Evolutionary conservation across 2,888 invertebrate species (phyloP), one percentile per base, ranked within the genome.

Genomic region (Periphyllus acericola): DNA sequence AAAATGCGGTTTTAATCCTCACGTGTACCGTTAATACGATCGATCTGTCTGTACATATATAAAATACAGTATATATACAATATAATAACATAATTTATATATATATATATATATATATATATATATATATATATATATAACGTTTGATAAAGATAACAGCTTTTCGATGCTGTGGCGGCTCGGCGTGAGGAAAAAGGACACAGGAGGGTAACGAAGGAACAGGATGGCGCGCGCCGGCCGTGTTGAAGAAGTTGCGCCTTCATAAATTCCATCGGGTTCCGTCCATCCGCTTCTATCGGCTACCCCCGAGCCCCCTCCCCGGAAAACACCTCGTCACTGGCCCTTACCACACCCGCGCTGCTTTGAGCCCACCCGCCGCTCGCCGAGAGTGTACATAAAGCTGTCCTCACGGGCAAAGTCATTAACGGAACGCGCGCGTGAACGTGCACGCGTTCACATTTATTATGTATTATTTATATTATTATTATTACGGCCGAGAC

Each of bases 381-480:
- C 60, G 60, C 0, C 60, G 25, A 21, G 36, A 46, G 21, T 14
- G 9, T 40, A 52, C 21, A 75, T 83, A 60, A 83, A 60, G 46
- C 72, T 36, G 74, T 84, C 75, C 76, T 60, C 75, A 46, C 14
- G 76, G 74, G 3, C 46, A 32, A 76, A 84, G 84, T 84, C 75
- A 84, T 84, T 75, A 84, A 66, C 75, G 84, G n/a, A 2, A 3
- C 8, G 29, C 9, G 14, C 25, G 29, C 55, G 55, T 5, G 46
- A 5, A 11, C 46, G 46, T n/a, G 32, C 68, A 5, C 52, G 66
- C 40, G 40, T 66, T 76, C 40, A 66, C 74, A 75, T 74, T 74
- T 83, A 74, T 83, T 75, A 76, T 76, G 72, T 36, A 75, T 34
- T 74, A 74, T 83, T 82, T 6, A 21, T 75, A 75, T 60, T 60